Evolutionary conservation across 2,888 invertebrate genomes (phyloP).

Genomic region (Meandrusa payeni): DNA sequence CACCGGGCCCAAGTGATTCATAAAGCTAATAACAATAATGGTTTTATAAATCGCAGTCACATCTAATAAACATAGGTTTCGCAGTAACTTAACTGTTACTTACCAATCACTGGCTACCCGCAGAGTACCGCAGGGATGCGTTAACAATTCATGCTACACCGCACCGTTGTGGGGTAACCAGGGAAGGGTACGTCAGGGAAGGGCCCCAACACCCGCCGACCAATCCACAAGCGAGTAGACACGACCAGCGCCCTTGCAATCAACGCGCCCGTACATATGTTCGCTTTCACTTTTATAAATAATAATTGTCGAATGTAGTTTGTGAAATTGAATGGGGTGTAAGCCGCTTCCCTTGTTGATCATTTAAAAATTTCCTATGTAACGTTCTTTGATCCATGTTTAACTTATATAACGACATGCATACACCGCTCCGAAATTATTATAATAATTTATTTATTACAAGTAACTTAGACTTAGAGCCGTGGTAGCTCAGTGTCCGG

Average conservation of each 20-base stretch:
- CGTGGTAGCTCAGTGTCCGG: too few species aligned
- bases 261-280: conserved; percentile 65
- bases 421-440: too few species aligned
- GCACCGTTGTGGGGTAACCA: conserved; percentile 33
- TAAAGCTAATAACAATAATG: conserved; percentile 25
- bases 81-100: conserved; percentile 40
- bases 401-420: too few species aligned
- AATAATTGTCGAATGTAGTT: conserved; percentile 63
- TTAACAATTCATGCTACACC: conserved; percentile 31
- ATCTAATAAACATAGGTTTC: conserved; percentile 46
- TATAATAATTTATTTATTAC: too few species aligned
- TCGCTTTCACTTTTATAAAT: conserved; percentile 70
- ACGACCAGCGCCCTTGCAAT: conserved; percentile 53
- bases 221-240: conserved; percentile 53
- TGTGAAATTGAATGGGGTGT: conserved; percentile 59
- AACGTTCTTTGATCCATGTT: background rate
- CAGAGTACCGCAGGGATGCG: conserved; percentile 28
- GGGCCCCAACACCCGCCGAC: conserved; percentile 52
- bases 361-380: conserved; percentile 21
- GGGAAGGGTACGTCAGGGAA: conserved; percentile 51
- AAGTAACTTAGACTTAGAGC: too few species aligned
- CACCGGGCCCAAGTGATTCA: too few species aligned
- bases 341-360: conserved; percentile 1
- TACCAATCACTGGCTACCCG: conserved; percentile 59
- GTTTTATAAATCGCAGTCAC: conserved; percentile 29